These are phyloP conservation scores for Polypedilum pembai DNA, from an alignment of 1,140 invertebrate species.

Conservation along the genomic window DNA sequence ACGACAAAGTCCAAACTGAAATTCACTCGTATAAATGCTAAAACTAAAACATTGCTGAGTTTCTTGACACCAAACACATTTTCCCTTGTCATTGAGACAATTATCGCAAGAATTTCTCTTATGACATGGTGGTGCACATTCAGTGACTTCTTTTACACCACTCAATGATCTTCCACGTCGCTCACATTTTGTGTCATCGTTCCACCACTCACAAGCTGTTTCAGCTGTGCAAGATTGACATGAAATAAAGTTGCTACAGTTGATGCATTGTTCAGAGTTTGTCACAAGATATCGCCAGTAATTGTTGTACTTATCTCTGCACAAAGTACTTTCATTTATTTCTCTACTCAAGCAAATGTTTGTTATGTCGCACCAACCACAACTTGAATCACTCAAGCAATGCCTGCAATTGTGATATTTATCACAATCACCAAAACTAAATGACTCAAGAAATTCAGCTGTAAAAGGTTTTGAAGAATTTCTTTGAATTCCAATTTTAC, in stretches of 20 bases:
- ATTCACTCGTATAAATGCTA: constrained; percentile 87
- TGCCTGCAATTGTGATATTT: constrained; percentile 76
- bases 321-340: constrained; percentile 53
- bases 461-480: constrained; percentile 72
- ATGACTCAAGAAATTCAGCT: constrained; percentile 84
- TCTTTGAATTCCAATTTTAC: constrained; percentile 72
- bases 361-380: constrained; percentile 80
- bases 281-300: constrained; percentile 72
- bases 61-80: constrained; percentile 93
- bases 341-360: constrained; percentile 54
- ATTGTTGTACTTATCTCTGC: constrained; percentile 40
- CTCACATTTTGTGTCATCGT: constrained; percentile 74
- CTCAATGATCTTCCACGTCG: constrained; percentile 64
- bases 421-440: constrained; percentile 66
- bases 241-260: constrained; percentile 81
- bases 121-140: constrained; percentile 69
- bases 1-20: constrained; percentile 83
- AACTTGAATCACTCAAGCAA: constrained; percentile 79
- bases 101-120: constrained; percentile 65
- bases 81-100: constrained; percentile 74
- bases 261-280: constrained; percentile 70
- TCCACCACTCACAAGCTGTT: constrained; percentile 80
- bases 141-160: constrained; percentile 49
- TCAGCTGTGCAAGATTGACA: constrained; percentile 67
- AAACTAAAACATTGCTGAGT: constrained; percentile 88